A percentile compares a stretch with the other conserved stretches of the same genome.
Conservation (phyloP, 1,140 invertebrate species). For the Tribolium castaneum region DNA sequence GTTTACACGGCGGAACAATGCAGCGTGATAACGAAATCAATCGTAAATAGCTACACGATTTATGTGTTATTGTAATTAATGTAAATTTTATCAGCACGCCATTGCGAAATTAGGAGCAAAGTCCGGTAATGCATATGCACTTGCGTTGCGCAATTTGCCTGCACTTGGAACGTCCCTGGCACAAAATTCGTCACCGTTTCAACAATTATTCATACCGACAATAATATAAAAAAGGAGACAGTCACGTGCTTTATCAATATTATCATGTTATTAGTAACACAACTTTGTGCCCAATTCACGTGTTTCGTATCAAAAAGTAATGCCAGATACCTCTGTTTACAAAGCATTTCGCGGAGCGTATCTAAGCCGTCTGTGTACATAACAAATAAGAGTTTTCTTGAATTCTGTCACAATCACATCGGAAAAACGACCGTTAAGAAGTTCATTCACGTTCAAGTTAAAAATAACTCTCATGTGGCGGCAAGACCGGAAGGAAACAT, state of each 20-base stretch:
- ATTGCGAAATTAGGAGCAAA: not conserved
- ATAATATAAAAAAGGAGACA: no score
- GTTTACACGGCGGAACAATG: not conserved
- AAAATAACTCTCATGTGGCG: not conserved
- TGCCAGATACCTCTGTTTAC: not conserved
- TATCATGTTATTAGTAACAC: not conserved
- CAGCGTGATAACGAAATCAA: not conserved
- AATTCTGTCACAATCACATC: not conserved
- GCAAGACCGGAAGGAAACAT: conserved; percentile 2
- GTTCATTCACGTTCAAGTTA: conserved; percentile 13
- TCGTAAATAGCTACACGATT: not conserved
- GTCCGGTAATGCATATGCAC: not conserved
- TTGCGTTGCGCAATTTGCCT: not conserved
- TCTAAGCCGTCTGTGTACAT: not conserved
- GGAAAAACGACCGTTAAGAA: not conserved
- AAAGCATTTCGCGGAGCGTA: not conserved
- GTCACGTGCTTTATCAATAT: no score
- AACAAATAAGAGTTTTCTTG: not conserved
- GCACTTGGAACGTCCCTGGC: not conserved
- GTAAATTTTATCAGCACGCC: not conserved
- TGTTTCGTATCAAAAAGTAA: not conserved
- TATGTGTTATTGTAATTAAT: not conserved
- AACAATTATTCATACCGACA: not conserved
- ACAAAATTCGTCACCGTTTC: not conserved
- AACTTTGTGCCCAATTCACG: not conserved